phyloP scores from a whole-genome alignment of 2,888 invertebrate genomes.

The Agonum fuliginosum region DNA sequence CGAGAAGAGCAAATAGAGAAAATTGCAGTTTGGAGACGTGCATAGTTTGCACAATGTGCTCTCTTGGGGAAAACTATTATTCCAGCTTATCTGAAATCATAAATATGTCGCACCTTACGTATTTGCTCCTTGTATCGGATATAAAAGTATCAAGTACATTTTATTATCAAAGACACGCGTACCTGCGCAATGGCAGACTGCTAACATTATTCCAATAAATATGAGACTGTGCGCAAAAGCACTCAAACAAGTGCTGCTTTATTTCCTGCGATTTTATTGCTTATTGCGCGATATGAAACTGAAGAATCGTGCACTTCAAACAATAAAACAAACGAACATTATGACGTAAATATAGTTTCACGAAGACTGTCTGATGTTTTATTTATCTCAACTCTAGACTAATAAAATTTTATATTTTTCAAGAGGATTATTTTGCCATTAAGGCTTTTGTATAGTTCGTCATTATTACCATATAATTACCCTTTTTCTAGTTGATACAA shows the following conservation, averaged over 20 bases:
- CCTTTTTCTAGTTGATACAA: too few species aligned
- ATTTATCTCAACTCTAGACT: too few species aligned
- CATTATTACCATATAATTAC: too few species aligned
- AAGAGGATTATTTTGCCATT: too few species aligned
- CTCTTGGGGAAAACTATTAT: background rate
- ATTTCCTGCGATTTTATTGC: constrained; percentile 37
- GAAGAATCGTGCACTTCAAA: background rate
- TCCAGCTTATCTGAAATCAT: background rate
- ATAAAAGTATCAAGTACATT: constrained; percentile 2
- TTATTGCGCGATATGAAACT: constrained; percentile 33
- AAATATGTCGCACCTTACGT: background rate
- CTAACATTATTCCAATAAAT: constrained; percentile 19
- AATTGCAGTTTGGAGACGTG: background rate
- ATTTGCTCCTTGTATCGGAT: constrained; percentile 15
- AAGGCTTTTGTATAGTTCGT: too few species aligned
- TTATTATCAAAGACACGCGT: constrained; percentile 1
- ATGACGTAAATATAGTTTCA: background rate
- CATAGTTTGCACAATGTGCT: background rate
- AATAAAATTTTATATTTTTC: too few species aligned
- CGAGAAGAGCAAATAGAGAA: too few species aligned
- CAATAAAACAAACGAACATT: constrained; percentile 14
- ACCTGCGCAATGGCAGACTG: constrained; percentile 6
- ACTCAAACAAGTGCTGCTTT: constrained; percentile 23
- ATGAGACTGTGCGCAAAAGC: constrained; percentile 33
- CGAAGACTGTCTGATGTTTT: too few species aligned